phyloP scores from a whole-genome alignment of 2,113 vertebrate species.

The Python bivittatus region DNA sequence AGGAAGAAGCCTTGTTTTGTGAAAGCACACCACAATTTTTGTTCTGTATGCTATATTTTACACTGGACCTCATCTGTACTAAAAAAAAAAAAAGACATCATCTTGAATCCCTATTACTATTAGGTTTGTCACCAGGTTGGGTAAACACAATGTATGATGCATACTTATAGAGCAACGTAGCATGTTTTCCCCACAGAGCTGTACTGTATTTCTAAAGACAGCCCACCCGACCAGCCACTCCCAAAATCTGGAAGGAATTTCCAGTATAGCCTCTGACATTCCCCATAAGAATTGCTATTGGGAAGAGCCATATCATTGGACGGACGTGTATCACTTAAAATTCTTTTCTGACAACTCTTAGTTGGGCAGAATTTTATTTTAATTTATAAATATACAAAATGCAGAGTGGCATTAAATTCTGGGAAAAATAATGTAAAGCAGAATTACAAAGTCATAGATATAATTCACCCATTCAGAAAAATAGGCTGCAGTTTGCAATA shows the following conservation, averaged over 20 bases:
- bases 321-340: not conserved
- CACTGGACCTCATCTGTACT: too few relatives aligned
- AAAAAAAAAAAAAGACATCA: too few relatives aligned
- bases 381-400: constrained; percentile 18
- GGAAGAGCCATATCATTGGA: too few relatives aligned
- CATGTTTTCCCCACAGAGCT: not conserved
- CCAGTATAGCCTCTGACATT: not conserved
- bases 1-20: too few relatives aligned
- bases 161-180: not conserved
- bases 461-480: constrained; percentile 56
- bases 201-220: not conserved
- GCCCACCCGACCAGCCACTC: not conserved
- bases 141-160: not conserved
- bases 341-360: not conserved
- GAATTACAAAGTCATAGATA: constrained; percentile 39
- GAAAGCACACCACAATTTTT: too few relatives aligned
- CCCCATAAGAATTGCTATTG: not conserved
- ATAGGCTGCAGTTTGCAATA: constrained; percentile 52
- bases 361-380: not conserved
- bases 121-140: not conserved
- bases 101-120: too few relatives aligned
- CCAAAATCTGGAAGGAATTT: not conserved
- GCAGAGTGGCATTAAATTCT: not conserved
- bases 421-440: constrained; percentile 22
- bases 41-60: too few relatives aligned